Percentiles rank a stretch among this genome's conserved stretches.
phyloP scores from a whole-genome alignment of 2,888 invertebrate genomes.

The Zaprionus bogoriensis region DNA sequence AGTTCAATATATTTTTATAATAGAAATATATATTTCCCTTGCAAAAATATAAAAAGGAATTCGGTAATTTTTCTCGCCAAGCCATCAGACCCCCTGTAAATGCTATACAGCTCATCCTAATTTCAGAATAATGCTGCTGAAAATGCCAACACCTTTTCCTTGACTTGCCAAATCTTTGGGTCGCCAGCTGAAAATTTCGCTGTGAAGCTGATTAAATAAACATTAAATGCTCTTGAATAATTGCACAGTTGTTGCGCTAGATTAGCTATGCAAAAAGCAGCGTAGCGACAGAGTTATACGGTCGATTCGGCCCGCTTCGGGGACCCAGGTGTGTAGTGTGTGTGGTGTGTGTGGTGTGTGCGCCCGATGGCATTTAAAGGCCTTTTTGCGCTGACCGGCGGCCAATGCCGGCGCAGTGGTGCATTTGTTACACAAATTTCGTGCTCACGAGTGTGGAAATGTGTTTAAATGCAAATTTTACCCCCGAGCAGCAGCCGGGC shows the following conservation, averaged over 20 bases:
- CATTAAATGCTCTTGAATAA: not conserved
- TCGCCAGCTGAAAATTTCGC: not conserved
- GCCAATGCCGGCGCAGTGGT: conserved; percentile 20
- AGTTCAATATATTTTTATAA: no score
- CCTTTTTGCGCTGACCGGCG: not conserved
- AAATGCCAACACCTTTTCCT: no score
- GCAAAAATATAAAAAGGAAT: no score
- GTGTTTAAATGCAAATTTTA: conserved; percentile 70
- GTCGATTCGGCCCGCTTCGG: not conserved
- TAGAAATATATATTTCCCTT: no score
- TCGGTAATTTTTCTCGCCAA: no score
- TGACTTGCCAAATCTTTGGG: not conserved
- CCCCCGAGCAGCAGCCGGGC: conserved; percentile 2
- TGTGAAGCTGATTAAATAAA: not conserved
- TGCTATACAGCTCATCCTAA: no score
- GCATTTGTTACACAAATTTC: conserved; percentile 48
- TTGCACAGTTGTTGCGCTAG: conserved; percentile 9
- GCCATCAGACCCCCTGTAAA: no score
- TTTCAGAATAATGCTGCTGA: no score
- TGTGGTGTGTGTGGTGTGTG: no score
- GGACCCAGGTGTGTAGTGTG: not conserved
- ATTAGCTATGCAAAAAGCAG: conserved; percentile 27
- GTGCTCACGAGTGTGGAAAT: conserved; percentile 70
- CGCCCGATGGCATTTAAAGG: not conserved
- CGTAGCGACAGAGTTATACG: not conserved